These are phyloP conservation scores for Cheilosia urbana DNA, from an alignment of 2,888 invertebrate genomes.

Conservation along the genomic window DNA sequence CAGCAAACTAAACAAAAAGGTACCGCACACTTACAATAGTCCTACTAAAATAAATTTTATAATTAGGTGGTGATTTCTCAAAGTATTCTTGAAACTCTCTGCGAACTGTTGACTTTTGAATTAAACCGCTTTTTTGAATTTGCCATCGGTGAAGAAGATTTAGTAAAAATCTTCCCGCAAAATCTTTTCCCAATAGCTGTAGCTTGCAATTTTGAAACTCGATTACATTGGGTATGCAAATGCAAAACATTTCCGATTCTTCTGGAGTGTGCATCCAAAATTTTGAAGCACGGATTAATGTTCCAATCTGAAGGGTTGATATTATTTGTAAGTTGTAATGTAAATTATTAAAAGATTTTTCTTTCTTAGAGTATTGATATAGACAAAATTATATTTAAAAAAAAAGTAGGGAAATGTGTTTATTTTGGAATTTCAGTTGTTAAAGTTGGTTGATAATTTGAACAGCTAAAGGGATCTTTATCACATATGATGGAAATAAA, in stretches of 20 bases:
- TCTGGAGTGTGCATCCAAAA: background rate
- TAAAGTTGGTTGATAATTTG: no score
- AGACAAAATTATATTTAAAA: no score
- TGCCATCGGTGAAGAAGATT: background rate
- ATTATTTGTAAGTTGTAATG: background rate
- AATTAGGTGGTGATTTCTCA: background rate
- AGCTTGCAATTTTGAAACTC: background rate
- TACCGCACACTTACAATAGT: background rate
- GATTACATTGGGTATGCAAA: constrained; percentile 1
- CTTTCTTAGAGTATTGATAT: background rate
- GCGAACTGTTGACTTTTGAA: background rate
- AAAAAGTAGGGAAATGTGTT: no score
- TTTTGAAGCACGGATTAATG: background rate
- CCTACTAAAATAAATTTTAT: background rate
- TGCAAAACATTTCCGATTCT: background rate
- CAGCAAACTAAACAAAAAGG: background rate
- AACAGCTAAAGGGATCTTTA: no score
- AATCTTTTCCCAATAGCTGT: background rate
- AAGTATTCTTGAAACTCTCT: constrained; percentile 11
- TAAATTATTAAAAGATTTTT: background rate
- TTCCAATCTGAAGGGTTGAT: constrained; percentile 17
- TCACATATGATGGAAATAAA: no score
- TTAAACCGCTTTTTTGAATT: background rate
- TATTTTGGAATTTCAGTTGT: no score
- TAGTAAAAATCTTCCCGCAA: background rate